phyloP scores from a whole-genome alignment of 2,797 vertebrate genomes.

The Fringilla coelebs region DNA sequence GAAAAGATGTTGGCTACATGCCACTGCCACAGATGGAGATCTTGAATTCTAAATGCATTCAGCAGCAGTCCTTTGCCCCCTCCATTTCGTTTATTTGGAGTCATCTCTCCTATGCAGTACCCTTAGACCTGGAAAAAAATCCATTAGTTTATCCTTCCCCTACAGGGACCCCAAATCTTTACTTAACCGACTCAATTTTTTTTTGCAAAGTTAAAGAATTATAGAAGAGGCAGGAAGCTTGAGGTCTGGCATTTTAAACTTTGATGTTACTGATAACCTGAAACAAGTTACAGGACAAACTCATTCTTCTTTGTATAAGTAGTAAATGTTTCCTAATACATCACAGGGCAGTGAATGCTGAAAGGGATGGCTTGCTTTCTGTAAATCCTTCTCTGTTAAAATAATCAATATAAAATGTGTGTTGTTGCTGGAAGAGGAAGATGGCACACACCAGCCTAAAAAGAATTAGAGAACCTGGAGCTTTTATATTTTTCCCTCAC shows the following conservation, averaged over 20 bases:
- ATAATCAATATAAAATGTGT: background rate
- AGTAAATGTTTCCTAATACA: background rate
- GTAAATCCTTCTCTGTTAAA: conserved; percentile 18
- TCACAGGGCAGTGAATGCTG: background rate
- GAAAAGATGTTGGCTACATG: background rate
- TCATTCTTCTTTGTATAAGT: background rate
- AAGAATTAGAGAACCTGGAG: background rate
- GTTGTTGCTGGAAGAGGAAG: background rate
- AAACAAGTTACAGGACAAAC: background rate
- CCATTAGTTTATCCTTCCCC: background rate
- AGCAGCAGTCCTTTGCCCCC: background rate
- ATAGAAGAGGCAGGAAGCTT: background rate
- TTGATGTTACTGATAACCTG: background rate
- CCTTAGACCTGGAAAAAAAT: conserved; percentile 2
- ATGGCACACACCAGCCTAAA: background rate
- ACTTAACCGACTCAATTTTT: background rate
- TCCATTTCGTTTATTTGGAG: conserved; percentile 15
- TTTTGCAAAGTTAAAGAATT: background rate
- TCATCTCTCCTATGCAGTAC: background rate
- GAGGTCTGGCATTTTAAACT: background rate
- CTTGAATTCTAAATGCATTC: conserved; percentile 33
- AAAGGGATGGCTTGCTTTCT: background rate
- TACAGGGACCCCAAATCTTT: background rate
- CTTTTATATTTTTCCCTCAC: background rate
- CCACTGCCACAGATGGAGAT: conserved; percentile 39